Evolutionary conservation across 92 coral and sea anemone species (phyloP), one percentile per base, ranked within the genome.

Genomic region (Actinostola sp.): DNA sequence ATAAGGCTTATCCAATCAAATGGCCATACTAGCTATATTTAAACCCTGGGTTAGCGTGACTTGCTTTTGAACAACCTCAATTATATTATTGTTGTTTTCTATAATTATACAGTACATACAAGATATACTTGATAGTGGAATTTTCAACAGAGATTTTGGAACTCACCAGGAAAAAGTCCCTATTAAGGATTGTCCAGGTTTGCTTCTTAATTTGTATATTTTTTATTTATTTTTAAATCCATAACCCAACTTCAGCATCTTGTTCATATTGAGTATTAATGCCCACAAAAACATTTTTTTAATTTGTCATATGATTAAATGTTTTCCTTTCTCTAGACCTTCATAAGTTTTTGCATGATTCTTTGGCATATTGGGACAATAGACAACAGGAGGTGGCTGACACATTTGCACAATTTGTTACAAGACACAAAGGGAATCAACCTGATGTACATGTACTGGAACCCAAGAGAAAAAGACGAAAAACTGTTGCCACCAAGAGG

Each of bases 371-470:
- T 10, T 59, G 66, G 66, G 66, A 9, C 17, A 30, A 30, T 14
- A 59, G 25, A 59, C 66, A 59, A 13, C n/a, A 59, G 14, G 66
- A 59, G 3, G 66, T 29, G n/a, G 66, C 66, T 30, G 23, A 9
- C 1, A 26, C 13, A 9, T 59, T 8, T 59, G 66, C 44, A 13
- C 3, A 59, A 35, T 9, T 59, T 59, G 24, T 7, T 26, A 30
- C 17, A 3, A 10, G 13, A 1, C 17, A 29, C 0, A n/a, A 14
- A 4, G 3, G 28, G 8, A n/a, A n/a, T n/a, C n/a, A n/a, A n/a
- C n/a, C n/a, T n/a, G n/a, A n/a, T n/a, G n/a, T n/a, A n/a, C n/a
- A n/a, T n/a, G 2, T 11, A 8, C 11, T 3, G 4, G 63, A 56
- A 30, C 63, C 63, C 28, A 56, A 56, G 17, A 26, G 36, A 56